phyloP scores from a whole-genome alignment of 2,888 invertebrate genomes.

The Unio pictorum region DNA sequence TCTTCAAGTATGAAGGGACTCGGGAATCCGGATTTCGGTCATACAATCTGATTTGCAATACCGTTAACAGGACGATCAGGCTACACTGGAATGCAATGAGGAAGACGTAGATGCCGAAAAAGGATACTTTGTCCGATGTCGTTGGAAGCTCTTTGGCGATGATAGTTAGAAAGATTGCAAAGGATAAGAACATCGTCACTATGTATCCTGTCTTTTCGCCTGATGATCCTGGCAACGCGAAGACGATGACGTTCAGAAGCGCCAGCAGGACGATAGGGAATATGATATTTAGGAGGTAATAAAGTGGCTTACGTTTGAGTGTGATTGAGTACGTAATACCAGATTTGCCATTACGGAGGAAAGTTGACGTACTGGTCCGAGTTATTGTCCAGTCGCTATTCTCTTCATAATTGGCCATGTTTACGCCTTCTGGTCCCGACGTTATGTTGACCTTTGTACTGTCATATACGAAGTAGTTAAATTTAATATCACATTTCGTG shows the following conservation, averaged over 20 bases:
- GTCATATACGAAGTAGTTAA: constrained; percentile 35
- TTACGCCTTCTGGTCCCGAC: constrained; percentile 19
- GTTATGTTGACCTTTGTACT: constrained; percentile 13
- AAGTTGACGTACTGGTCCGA: constrained; percentile 10
- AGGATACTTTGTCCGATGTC: constrained; percentile 29
- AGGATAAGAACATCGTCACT: constrained; percentile 39
- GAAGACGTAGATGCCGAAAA: constrained; percentile 33
- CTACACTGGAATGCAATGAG: constrained; percentile 29
- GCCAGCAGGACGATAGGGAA: constrained; percentile 35
- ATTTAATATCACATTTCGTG: constrained; percentile 30
- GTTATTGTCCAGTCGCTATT: constrained; percentile 37
- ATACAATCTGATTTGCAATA: constrained; percentile 27
- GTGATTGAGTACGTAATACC: constrained; percentile 30
- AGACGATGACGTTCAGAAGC: constrained; percentile 32
- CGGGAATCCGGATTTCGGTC: constrained; percentile 17
- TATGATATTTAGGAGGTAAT: constrained; percentile 37
- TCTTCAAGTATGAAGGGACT: constrained; percentile 8
- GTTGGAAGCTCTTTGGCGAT: constrained; percentile 34
- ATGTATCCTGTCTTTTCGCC: constrained; percentile 40
- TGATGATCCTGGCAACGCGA: constrained; percentile 33
- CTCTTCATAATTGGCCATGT: constrained; percentile 21
- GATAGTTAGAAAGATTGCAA: constrained; percentile 44
- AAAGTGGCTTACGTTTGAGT: constrained; percentile 35
- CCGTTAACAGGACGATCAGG: constrained; percentile 24
- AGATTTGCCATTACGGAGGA: constrained; percentile 13